Evolutionary conservation across 2,113 vertebrate species (phyloP).

Genomic region (Pseudorhombus dupliciocellatus): DNA sequence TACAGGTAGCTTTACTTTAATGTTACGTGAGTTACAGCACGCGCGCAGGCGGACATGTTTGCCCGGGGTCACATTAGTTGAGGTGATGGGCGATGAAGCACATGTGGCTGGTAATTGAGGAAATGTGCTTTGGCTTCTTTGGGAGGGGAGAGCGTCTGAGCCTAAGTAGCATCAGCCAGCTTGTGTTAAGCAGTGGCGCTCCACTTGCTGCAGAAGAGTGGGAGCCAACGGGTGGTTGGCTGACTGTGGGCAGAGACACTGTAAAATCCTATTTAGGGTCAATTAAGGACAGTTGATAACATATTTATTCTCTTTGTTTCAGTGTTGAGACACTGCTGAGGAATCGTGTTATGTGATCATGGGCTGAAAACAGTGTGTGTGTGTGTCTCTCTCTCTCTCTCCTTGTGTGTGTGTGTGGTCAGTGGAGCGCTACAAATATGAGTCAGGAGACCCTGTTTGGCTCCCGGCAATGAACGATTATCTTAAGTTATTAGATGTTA

Average conservation of each 20-base stretch:
- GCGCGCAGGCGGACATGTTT: not conserved
- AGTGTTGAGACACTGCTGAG: conserved; percentile 9
- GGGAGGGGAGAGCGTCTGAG: not conserved
- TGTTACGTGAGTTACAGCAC: conserved; percentile 24
- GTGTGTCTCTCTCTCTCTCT: conserved; percentile 19
- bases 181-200: conserved; percentile 3
- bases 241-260: not conserved
- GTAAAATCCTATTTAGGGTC: conserved; percentile 16
- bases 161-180: not conserved
- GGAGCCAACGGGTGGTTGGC: not conserved
- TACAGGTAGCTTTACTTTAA: conserved; percentile 40
- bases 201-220: not conserved
- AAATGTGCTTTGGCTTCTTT: conserved; percentile 5
- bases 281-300: not conserved
- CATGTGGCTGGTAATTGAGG: conserved; percentile 28
- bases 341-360: conserved; percentile 24
- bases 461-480: conserved; percentile 41
- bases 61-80: conserved; percentile 24
- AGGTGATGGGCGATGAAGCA: conserved; percentile 21
- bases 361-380: conserved; percentile 35
- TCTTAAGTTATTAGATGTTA: conserved; percentile 47
- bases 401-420: not conserved
- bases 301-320: not conserved
- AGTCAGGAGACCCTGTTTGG: conserved; percentile 59
- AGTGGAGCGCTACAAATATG: conserved; percentile 46